Conservation (phyloP, 2,888 invertebrate species). For the Pterostichus madidus region DNA sequence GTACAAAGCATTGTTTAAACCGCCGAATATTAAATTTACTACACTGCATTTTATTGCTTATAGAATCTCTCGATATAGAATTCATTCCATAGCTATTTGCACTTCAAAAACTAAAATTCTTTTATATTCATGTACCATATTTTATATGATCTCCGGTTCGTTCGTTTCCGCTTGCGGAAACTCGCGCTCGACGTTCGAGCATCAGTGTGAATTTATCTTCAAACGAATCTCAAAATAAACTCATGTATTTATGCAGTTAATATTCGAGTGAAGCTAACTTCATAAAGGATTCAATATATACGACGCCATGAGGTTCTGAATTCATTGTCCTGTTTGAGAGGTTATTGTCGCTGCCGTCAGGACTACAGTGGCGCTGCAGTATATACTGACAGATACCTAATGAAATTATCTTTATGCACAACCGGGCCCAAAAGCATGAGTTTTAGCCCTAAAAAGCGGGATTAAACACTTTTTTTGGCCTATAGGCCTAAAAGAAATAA, state of each 20-base stretch:
- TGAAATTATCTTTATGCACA: no score
- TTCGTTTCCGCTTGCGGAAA: constrained; percentile 16
- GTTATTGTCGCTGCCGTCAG: neutral
- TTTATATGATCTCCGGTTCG: constrained; percentile 32
- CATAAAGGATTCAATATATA: constrained; percentile 60
- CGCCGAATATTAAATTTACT: constrained; percentile 26
- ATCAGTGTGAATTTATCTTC: constrained; percentile 61
- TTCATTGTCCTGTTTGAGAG: constrained; percentile 33
- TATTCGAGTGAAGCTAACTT: constrained; percentile 60
- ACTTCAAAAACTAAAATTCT: constrained; percentile 51
- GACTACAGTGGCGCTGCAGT: neutral
- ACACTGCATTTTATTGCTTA: constrained; percentile 23
- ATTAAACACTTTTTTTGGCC: no score
- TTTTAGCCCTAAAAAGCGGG: no score
- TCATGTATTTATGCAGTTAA: constrained; percentile 65
- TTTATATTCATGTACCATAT: constrained; percentile 53
- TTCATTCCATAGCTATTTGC: constrained; percentile 40
- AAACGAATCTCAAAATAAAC: constrained; percentile 61
- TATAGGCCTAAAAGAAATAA: no score
- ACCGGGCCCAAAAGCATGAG: no score
- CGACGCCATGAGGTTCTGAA: constrained; percentile 30
- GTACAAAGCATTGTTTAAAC: neutral
- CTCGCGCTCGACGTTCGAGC: neutral
- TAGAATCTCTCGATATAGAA: constrained; percentile 3
- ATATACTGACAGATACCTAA: no score